phyloP scores from a whole-genome alignment of 2,797 vertebrate species.

The Loris lydekkerianus region DNA sequence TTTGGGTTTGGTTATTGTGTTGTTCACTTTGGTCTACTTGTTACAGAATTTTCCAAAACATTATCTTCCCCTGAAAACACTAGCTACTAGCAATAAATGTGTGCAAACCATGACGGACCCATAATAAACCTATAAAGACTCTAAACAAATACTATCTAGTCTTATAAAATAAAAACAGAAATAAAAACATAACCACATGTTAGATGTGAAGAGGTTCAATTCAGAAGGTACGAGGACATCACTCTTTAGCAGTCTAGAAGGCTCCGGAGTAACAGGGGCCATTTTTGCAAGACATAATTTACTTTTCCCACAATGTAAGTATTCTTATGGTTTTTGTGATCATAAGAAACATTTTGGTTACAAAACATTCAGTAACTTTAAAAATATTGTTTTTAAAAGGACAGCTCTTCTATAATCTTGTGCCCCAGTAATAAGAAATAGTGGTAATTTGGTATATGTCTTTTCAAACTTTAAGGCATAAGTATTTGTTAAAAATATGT shows the following conservation, averaged over 20 bases:
- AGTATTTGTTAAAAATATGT: background rate
- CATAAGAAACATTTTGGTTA: slow-evolving; percentile 26
- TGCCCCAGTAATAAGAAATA: background rate
- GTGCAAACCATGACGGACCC: background rate
- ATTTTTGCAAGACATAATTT: slow-evolving; percentile 25
- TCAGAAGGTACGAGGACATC: background rate
- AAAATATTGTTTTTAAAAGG: slow-evolving; percentile 7
- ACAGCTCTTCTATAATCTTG: slow-evolving; percentile 8
- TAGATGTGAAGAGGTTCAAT: slow-evolving; percentile 37
- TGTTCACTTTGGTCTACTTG: slow-evolving; percentile 33
- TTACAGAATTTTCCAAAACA: background rate
- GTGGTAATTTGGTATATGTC: background rate
- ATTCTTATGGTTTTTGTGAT: background rate
- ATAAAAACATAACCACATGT: background rate
- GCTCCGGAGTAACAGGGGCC: background rate
- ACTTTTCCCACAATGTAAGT: slow-evolving; percentile 47
- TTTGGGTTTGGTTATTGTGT: background rate
- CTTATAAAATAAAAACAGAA: slow-evolving; percentile 21
- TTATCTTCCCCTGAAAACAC: slow-evolving; percentile 34
- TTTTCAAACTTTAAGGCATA: background rate
- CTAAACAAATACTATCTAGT: background rate
- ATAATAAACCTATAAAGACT: slow-evolving; percentile 3
- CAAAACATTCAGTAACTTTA: slow-evolving; percentile 14
- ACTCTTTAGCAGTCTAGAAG: background rate
- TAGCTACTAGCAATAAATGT: slow-evolving; percentile 28